These are phyloP conservation scores for Athetis lepigone DNA, from an alignment of 2,888 invertebrate genomes.

Conservation along the genomic window DNA sequence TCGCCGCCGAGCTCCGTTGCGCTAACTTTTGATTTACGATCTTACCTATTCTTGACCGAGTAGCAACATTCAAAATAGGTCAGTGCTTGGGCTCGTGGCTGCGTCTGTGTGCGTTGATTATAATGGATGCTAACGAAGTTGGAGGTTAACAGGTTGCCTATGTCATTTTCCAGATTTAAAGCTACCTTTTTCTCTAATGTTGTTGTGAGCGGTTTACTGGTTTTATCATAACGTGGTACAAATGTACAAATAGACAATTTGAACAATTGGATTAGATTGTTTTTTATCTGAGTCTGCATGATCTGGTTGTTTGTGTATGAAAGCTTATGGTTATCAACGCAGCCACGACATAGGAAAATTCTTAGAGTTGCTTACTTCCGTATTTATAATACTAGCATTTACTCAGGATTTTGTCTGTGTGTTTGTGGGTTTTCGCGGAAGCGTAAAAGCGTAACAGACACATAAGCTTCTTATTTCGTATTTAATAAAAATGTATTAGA, in stretches of 20 bases:
- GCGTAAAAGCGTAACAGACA: no score
- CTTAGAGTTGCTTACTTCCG: no score
- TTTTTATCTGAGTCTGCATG: no score
- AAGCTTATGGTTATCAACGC: no score
- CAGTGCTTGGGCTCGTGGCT: background rate
- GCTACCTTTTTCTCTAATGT: background rate
- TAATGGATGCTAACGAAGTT: background rate
- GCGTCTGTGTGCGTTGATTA: background rate
- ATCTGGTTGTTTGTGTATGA: no score
- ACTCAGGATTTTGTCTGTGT: no score
- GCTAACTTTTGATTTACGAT: conserved; percentile 70
- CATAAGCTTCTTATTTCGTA: no score
- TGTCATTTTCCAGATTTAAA: background rate
- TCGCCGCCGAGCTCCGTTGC: conserved; percentile 56
- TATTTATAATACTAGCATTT: no score
- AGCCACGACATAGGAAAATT: no score
- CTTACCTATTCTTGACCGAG: conserved; percentile 60
- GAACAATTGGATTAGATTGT: no score
- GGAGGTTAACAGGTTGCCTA: background rate
- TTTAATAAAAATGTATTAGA: background rate
- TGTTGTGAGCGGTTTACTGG: background rate
- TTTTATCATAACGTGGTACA: background rate
- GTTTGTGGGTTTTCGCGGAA: no score
- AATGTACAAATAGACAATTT: background rate
- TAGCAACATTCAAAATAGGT: conserved; percentile 34